Evolutionary conservation across 2,797 vertebrate species (phyloP), one percentile per base, ranked within the genome.

Genomic region (Gorsachius magnificus): DNA sequence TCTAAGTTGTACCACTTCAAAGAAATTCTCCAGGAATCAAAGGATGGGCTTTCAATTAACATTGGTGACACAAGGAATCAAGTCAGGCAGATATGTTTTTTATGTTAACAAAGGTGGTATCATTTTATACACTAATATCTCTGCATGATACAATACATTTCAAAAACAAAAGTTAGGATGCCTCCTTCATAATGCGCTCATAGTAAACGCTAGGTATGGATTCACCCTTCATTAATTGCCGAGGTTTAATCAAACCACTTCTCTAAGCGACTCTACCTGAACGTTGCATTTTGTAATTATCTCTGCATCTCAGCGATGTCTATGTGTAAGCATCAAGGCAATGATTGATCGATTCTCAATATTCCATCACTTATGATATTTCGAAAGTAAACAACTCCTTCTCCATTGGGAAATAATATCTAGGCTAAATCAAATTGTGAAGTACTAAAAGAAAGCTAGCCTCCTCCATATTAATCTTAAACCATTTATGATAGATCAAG

Each of bases 401-500:
- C 63, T 97, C 96, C 75, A 58, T 3, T 84, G 97, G 96, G 97
- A 97, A 97, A 96, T 97, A 96, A 95, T 84, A 96, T 61, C 74
- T 80, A 93, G 33, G 57, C 84, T 94, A 96, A 97, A 97, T 95
- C 83, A 93, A 94, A 91, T 76, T 91, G 56, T 79, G 81, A 72
- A 70, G 68, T 90, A 91, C 89, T 93, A 72, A 89, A 96, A 90
- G 51, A 92, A 96, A 95, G n/a, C 45, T 74, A 78, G 21, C 58
- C 16, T 76, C 51, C 61, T 87, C 84, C 41, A 48, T 77, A 96
- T 96, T 95, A 94, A 92, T 93, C 72, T 65, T 96, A 80, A 97
- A 97, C 58, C 45, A 85, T 91, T 96, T 95, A 96, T 75, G 75
- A 95, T 88, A 93, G 83, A 96, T 90, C 80, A 82, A 89, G 89